Percentiles rank a stretch among this genome's conserved stretches.
Evolutionary conservation across 2,888 invertebrate genomes (phyloP).

Genomic region (Stenchaetothrips biformis): DNA sequence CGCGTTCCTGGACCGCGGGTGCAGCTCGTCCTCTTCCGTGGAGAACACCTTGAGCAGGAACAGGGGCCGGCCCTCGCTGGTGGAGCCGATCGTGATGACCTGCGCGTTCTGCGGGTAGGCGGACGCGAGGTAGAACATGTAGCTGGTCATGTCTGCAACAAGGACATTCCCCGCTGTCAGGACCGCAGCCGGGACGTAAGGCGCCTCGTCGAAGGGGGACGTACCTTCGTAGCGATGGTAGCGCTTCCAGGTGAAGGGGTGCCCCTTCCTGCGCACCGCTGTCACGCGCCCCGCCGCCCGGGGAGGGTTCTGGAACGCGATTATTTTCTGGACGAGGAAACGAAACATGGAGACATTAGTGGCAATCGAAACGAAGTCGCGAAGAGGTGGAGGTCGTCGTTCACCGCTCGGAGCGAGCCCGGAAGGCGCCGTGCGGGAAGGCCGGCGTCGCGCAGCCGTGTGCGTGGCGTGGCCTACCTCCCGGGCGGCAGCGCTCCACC

Average conservation of each 20-base stretch:
- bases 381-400: no score
- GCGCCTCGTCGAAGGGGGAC: no score
- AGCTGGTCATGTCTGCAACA: slow-evolving; percentile 58
- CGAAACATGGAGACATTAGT: background rate
- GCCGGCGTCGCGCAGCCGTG: no score
- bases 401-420: no score
- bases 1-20: background rate
- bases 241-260: slow-evolving; percentile 65
- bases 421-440: no score
- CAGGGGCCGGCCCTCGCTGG: slow-evolving; percentile 66
- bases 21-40: slow-evolving; percentile 35
- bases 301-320: background rate
- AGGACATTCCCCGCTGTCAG: background rate
- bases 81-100: slow-evolving; percentile 64
- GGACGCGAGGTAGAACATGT: slow-evolving; percentile 62
- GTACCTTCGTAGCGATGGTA: slow-evolving; percentile 61
- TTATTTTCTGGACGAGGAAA: background rate
- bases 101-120: slow-evolving; percentile 62
- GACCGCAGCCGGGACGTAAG: background rate
- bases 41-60: slow-evolving; percentile 64
- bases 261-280: slow-evolving; percentile 48
- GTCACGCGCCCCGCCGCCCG: background rate
- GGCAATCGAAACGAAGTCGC: no score
- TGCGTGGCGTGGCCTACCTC: no score
- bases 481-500: no score